A percentile compares a stretch with the other conserved stretches of the same genome.
Evolutionary conservation across 2,888 invertebrate species (phyloP).

Genomic region (Amblyjoppa fuscipennis): DNA sequence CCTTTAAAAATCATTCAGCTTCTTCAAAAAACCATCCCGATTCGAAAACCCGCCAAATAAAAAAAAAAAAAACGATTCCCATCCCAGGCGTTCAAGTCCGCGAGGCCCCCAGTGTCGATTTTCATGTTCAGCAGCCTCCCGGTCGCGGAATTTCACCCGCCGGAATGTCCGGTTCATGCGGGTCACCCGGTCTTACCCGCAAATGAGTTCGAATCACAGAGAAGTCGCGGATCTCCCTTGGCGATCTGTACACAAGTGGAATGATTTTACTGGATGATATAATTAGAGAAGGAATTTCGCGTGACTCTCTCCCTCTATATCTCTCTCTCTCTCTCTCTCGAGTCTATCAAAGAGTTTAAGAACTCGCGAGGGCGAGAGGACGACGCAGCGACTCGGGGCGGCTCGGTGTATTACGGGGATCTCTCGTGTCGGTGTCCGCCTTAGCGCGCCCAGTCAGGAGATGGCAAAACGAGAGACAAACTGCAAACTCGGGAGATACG

Average conservation of each 20-base stretch:
- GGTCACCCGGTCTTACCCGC: not conserved
- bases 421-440: not conserved
- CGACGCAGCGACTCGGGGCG: not conserved
- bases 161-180: not conserved
- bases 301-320: slow-evolving; percentile 2
- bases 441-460: not conserved
- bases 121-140: too few species aligned
- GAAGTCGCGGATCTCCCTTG: slow-evolving; percentile 35
- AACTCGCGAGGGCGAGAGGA: not conserved
- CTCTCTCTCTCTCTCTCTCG: not conserved
- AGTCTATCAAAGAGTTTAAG: slow-evolving; percentile 35
- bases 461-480: not conserved
- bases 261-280: slow-evolving; percentile 56
- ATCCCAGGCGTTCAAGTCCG: too few species aligned
- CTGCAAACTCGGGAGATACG: slow-evolving; percentile 9
- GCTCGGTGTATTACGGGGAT: not conserved
- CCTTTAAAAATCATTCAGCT: too few species aligned
- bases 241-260: slow-evolving; percentile 27
- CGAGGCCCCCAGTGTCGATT: too few species aligned
- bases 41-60: too few species aligned
- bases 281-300: slow-evolving; percentile 53
- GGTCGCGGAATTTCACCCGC: not conserved
- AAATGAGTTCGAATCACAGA: slow-evolving; percentile 46
- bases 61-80: too few species aligned
- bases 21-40: too few species aligned